These are phyloP conservation scores for Holothuria glaberrima DNA, from an alignment of 35 echinoderm and acorn worm species.

Conservation along the genomic window DNA sequence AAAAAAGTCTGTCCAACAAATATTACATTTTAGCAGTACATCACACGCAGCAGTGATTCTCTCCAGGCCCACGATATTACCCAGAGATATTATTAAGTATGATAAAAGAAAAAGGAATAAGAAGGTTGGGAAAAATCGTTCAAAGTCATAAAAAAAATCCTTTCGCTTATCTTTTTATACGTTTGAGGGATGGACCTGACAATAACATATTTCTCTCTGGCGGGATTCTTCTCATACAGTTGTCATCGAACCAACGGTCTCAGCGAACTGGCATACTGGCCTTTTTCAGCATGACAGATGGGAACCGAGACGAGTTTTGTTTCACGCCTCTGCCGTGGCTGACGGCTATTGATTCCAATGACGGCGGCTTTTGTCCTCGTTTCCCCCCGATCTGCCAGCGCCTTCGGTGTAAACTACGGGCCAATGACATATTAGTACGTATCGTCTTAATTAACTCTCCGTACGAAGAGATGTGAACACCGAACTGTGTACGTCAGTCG, in stretches of 20 bases:
- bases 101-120: too few species aligned
- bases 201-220: too few species aligned
- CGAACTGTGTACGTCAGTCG: conserved; percentile 18
- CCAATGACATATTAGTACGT: conserved; percentile 36
- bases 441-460: conserved; percentile 33
- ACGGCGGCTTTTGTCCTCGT: conserved; percentile 33
- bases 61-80: too few species aligned
- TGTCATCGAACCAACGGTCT: conserved; percentile 18
- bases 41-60: too few species aligned
- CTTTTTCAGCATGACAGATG: conserved; percentile 26
- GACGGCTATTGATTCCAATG: conserved; percentile 40
- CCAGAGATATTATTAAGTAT: too few species aligned
- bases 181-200: too few species aligned
- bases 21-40: too few species aligned
- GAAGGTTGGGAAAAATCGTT: too few species aligned
- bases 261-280: conserved; percentile 11
- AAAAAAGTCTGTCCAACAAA: too few species aligned
- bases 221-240: too few species aligned
- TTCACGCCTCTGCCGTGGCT: conserved; percentile 46
- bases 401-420: conserved; percentile 50
- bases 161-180: too few species aligned
- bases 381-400: conserved; percentile 41
- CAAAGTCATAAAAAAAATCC: too few species aligned
- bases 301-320: conserved; percentile 11
- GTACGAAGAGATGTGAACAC: neutral